Base-by-base conservation (phyloP, 2,888 invertebrate species). In the Sipunculus nudus region DNA sequence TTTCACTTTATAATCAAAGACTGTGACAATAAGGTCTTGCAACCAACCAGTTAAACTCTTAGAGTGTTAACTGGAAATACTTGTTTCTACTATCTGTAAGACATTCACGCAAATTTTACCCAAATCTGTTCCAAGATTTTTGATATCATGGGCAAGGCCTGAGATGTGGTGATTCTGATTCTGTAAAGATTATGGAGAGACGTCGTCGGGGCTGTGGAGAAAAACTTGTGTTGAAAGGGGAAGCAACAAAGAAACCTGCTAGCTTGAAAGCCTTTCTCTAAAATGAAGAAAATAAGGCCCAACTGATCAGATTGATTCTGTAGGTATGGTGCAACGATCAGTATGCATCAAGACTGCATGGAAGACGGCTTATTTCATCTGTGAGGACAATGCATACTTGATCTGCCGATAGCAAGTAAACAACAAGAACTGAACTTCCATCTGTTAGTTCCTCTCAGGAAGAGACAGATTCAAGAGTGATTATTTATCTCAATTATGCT, bases 401-500 rank as follows among this genome's bases (percentile, higher is more conserved):
- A 21, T 53, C 50, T 13, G 25, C 39, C n/a, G 59, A 58, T 45
- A 54, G 50, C n/a, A 21, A 45, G 6, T 54, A 26, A 25, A 53
- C 46, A 49, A 25, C n/a, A n/a, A n/a, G n/a, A n/a, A n/a, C n/a
- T n/a, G n/a, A n/a, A n/a, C n/a, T n/a, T n/a, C n/a, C n/a, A n/a
- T n/a, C n/a, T 39, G 40, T 65, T n/a, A 26, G 53, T 10, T 63
- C 65, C 21, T 43, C 50, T 16, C 62, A 63, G 16, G 26, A 49
- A 19, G 53, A 53, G 28, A 49, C 53, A 53, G 38, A 35, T 23
- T 35, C 50, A 40, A 32, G 59, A 39, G 41, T 63, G n/a, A 31
- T 65, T 25, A 39, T 65, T n/a, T 65, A 59, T 43, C 29, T 39
- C 28, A 29, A 32, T 28, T 53, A 63, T 57, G 60, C 39, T 13